Evolutionary conservation across 2,888 invertebrate genomes (phyloP), one percentile per base, ranked within the genome.

Genomic region (Drosophila macrospina): DNA sequence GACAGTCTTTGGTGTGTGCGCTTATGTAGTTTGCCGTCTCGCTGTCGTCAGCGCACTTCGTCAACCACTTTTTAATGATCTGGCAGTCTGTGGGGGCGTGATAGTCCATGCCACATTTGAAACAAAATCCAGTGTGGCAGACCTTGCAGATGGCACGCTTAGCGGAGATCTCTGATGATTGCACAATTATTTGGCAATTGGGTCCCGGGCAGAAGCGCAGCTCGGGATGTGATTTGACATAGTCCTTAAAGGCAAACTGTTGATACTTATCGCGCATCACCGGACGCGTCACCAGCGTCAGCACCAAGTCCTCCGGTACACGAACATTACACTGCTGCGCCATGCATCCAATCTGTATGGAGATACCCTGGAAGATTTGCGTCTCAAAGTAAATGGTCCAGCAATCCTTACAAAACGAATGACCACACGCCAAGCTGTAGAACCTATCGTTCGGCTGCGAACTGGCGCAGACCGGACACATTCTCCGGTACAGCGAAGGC

Each of bases 21-120:
- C 98, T 98, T 88, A 99, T 99, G 91, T 99, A 99, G 93, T 99
- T 99, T 50, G 99, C 99, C 52, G 99, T 99, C 93, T 99, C 99
- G 69, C 98, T 99, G 93, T 99, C 99, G 93, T 99, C 99, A 54
- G 98, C 99, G 93, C 99, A 99, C 93, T 99, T 99, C n/a, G 98
- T 98, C 69, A 99, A 93, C 99, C 99, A 99, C 89, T 97, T 97
- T 89, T 96, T 97, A 79, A 99, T 99, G 34, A 98, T 96, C 72
- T 95, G 94, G 92, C 99, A 99, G 92, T 98, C 98, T 4, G 99
- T 98, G 26, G 99, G 99, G 24, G 99, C 99, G 92, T 99, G 99
- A 92, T 99, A 99, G 82, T 98, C 98, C 89, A 96, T 96, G 71
- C 99, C 98, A 93, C 99, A 99, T 76, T 96, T 96, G 91, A 97